Evolutionary conservation across 2,797 vertebrate species (phyloP), one percentile per base, ranked within the genome.

Genomic region (Fistularia tabacaria): DNA sequence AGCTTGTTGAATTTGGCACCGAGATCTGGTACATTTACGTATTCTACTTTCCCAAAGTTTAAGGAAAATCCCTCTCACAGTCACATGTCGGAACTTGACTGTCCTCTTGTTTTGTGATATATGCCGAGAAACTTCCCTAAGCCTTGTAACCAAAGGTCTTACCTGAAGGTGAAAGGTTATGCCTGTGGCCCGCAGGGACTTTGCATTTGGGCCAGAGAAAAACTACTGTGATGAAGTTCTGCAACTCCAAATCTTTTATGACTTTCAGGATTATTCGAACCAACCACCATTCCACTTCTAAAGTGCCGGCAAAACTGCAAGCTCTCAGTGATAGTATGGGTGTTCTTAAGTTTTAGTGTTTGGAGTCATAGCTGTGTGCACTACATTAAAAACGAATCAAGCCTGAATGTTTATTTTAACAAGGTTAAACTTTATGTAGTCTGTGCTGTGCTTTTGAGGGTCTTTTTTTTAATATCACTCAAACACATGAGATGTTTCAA

Each of bases 131-230:
- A 65, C 46, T 51, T 58, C 62, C 42, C 47, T 57, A 51, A 62
- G 50, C 59, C 71, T 69, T 51, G 51, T 45, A 83, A 57, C 75
- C 40, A 53, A 59, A 62, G 52, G 58, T 72, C 60, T 79, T 61
- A 75, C 51, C 59, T 63, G 8, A 53, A 78, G 81, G 77, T 80
- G 54, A 83, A 74, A 84, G 86, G 75, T 89, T 15, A 71, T 7
- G 59, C 71, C 56, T 66, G 46, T 73, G 69, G 57, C 77, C 73
- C 61, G 50, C 40, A 80, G 85, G 64, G 47, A 69, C 3, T 6
- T 25, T 58, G 10, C 10, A 8, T 57, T 66, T 50, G 49, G 7
- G 41, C 52, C 38, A 46, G 48, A 57, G 46, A 56, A 39, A 50
- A 69, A 44, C 58, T 61, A 64, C 41, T 47, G 9, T 38, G 42